A percentile compares a stretch with the other conserved stretches of the same genome.
Evolutionary conservation across 2,888 invertebrate genomes (phyloP).

Genomic region (Troilus luridus): DNA sequence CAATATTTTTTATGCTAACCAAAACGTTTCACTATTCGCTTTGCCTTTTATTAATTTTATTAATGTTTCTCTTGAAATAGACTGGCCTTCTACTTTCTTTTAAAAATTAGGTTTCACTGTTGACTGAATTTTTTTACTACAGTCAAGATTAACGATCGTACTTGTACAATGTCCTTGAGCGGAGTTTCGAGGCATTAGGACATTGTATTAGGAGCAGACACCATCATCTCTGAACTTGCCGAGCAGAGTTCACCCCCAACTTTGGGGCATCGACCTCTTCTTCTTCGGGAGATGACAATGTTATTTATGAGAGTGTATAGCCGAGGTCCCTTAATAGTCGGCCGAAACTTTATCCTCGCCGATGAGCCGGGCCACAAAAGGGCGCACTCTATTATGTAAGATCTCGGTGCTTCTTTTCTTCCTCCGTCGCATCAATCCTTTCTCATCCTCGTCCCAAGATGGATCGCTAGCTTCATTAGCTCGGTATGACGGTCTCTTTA

Average conservation of each 20-base stretch:
- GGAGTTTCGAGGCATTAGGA: too few relatives aligned
- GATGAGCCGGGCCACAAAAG: background rate
- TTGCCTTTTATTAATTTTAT: too few relatives aligned
- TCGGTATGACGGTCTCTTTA: background rate
- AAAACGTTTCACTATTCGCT: too few relatives aligned
- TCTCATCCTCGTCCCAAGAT: background rate
- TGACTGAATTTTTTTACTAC: too few relatives aligned
- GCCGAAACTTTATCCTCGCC: slow-evolving; percentile 28
- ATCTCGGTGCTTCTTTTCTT: background rate
- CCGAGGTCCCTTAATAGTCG: background rate
- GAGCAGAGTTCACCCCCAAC: background rate
- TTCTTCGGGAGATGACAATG: background rate
- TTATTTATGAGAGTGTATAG: slow-evolving; percentile 13
- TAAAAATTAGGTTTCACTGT: too few relatives aligned
- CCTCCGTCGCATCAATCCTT: background rate
- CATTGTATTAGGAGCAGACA: too few relatives aligned
- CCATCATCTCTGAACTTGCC: background rate
- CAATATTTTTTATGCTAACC: too few relatives aligned
- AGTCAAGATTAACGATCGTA: too few relatives aligned
- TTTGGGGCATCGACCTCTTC: background rate
- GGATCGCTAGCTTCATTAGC: background rate
- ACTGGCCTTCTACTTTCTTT: too few relatives aligned
- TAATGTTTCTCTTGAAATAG: too few relatives aligned
- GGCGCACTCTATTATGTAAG: background rate
- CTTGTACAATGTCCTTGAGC: too few relatives aligned